Conservation (phyloP, 1,140 invertebrate genomes). For the Hydropsyche tenuis region DNA sequence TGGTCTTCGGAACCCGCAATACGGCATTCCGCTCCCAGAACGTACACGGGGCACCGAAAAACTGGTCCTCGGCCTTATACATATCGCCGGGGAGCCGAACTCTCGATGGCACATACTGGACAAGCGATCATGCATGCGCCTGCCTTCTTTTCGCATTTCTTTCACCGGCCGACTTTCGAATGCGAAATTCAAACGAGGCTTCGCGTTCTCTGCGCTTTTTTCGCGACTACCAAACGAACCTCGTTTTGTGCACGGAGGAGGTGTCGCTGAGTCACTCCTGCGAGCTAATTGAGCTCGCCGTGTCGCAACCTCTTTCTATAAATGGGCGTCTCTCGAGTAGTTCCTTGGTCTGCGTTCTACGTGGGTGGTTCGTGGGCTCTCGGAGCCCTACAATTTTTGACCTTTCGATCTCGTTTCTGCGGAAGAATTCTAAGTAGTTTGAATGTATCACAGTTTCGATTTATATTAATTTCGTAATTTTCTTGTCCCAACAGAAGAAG, state of each 20-base stretch:
- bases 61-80: conserved; percentile 33
- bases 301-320: conserved; percentile 18
- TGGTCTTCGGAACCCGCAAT: background rate
- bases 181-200: conserved; percentile 4
- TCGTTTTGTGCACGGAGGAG: background rate
- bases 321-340: conserved; percentile 9
- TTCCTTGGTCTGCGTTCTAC: too few relatives aligned
- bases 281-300: conserved; percentile 1
- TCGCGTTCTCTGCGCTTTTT: background rate
- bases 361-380: conserved; percentile 10
- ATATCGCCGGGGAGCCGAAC: background rate
- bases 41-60: conserved; percentile 37
- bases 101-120: background rate
- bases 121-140: background rate
- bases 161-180: conserved; percentile 29
- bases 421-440: too few relatives aligned
- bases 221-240: too few relatives aligned
- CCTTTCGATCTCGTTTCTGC: background rate
- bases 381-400: background rate
- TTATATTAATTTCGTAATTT: conserved; percentile 33
- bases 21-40: conserved; percentile 48
- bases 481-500: conserved; percentile 69
- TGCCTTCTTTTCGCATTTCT: background rate
- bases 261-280: conserved; percentile 1
- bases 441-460: background rate